Conservation (phyloP, 2,797 vertebrate species). For the Acanthiza pusilla region DNA sequence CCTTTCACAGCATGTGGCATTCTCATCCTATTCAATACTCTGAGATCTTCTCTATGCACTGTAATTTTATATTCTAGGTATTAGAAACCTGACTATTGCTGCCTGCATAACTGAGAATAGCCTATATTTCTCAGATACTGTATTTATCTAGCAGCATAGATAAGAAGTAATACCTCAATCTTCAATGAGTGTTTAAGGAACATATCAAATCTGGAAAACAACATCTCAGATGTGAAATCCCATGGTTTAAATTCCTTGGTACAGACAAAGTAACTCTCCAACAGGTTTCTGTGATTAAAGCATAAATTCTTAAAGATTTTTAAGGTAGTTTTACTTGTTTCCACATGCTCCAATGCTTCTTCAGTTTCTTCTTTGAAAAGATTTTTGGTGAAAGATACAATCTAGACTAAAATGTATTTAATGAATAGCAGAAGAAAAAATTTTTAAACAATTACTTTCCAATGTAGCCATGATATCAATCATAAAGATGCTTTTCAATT, state of each 20-base stretch:
- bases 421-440: background rate
- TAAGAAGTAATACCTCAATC: conserved; percentile 73
- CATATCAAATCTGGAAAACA: conserved; percentile 79
- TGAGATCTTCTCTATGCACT: background rate
- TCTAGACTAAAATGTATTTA: conserved; percentile 66
- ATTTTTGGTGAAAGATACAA: conserved; percentile 74
- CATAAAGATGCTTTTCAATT: background rate
- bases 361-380: conserved; percentile 79
- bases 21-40: background rate
- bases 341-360: conserved; percentile 77
- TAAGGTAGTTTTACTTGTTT: conserved; percentile 69
- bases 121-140: background rate
- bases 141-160: background rate
- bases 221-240: conserved; percentile 82
- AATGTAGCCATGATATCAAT: background rate
- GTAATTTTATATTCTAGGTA: background rate
- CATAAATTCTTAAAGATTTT: conserved; percentile 77
- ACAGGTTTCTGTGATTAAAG: conserved; percentile 71
- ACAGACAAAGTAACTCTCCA: conserved; percentile 64
- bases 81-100: background rate
- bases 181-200: conserved; percentile 78
- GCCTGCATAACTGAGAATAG: background rate
- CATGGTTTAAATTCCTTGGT: conserved; percentile 66
- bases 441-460: background rate
- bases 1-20: background rate